These are phyloP conservation scores for Rhimphoctona megacephalus DNA, from an alignment of 2,888 invertebrate species.

Conservation along the genomic window DNA sequence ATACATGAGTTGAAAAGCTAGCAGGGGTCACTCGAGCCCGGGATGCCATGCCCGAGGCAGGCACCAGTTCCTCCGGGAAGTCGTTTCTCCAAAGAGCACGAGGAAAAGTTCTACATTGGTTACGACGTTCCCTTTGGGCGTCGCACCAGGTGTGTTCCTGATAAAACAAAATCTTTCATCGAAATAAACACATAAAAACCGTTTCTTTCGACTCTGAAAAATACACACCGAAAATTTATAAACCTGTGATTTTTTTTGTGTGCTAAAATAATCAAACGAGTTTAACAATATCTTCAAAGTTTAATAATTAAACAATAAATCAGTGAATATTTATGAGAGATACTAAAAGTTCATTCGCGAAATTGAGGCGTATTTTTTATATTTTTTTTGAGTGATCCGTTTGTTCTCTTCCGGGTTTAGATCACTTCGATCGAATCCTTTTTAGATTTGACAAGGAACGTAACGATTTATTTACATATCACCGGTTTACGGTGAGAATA, in stretches of 20 bases:
- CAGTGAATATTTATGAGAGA: background rate
- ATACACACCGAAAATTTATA: background rate
- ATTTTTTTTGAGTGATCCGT: constrained; percentile 4
- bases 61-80: constrained; percentile 80
- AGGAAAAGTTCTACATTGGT: constrained; percentile 85
- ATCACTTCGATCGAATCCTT: background rate
- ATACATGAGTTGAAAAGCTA: constrained; percentile 59
- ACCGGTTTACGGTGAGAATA: background rate
- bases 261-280: background rate
- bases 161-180: constrained; percentile 69
- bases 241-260: constrained; percentile 28
- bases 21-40: constrained; percentile 80
- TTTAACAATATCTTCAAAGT: background rate
- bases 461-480: background rate
- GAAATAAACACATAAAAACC: constrained; percentile 8
- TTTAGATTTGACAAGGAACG: background rate
- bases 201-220: background rate
- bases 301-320: background rate
- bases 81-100: constrained; percentile 85
- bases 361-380: background rate
- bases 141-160: constrained; percentile 76
- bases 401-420: background rate
- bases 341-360: background rate
- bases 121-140: constrained; percentile 81
- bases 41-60: constrained; percentile 83